Base-by-base conservation (phyloP, 1,140 invertebrate species). In the Drosophila simulans region DNA sequence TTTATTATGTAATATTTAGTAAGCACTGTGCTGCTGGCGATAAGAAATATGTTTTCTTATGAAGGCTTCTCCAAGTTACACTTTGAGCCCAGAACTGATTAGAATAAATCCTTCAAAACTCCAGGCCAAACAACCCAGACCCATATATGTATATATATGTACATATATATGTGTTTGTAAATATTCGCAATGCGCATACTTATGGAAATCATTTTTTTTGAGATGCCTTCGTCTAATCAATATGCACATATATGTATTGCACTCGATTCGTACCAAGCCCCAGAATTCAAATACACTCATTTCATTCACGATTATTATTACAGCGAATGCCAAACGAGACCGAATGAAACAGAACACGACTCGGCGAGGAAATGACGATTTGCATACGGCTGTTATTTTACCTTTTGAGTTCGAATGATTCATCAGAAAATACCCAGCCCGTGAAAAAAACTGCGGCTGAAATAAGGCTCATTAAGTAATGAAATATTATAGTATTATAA, bases 231-330 rank as follows among this genome's bases (percentile, higher is more conserved):
- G 35, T 69, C 62, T 60, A 68, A 88, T 86, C 79, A 83, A 76
- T 88, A 86, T 86, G 83, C 66, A 86, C 75, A 88, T 88, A 79
- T 15, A 88, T 88, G 76, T 15, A 88, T 82, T 86, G 82, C 60
- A 82, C 82, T 77, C 59, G 45, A 68, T 68, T 27, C 48, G 37
- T 58, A 49, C 72, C 35, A 20, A 45, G 45, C 17, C 49, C 46
- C 35, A 51, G 45, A 22, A 22, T 8, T 37, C n/a, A 13, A 34
- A 15, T 25, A 56, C 53, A 70, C 63, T 40, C 49, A 70, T 70
- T 70, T 84, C 75, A 80, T 73, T 84, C 64, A 64, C 49, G 39
- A 74, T 75, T 75, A 75, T 84, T 79, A 77, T 81, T 81, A 77
- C 79, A 71, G 65, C 59, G 73, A 73, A 37, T 70, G 74, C 57